Conservation (phyloP, 2,888 invertebrate genomes). For the Caenorhabditis sp. region DNA sequence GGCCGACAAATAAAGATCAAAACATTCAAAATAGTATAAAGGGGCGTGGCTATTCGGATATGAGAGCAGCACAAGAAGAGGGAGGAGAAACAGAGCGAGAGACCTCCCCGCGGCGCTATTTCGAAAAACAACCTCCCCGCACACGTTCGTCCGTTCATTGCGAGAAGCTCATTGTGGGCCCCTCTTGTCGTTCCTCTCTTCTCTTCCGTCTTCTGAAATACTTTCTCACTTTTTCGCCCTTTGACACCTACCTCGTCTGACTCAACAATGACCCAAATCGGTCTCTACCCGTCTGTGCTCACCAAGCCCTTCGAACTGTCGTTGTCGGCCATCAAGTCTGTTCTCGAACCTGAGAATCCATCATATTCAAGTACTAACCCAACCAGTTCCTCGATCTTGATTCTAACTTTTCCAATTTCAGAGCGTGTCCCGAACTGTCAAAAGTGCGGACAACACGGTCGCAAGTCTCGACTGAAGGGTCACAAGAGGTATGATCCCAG, state of each 20-base stretch:
- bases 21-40: conserved; percentile 67
- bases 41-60: conserved; percentile 62
- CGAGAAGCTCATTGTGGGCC: conserved; percentile 56
- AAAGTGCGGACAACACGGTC: conserved; percentile 80
- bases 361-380: conserved; percentile 70
- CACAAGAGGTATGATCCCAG: conserved; percentile 71
- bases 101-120: conserved; percentile 64
- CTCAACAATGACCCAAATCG: conserved; percentile 65
- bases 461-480: conserved; percentile 80
- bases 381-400: background rate
- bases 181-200: conserved; percentile 11
- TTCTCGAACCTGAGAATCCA: conserved; percentile 72
- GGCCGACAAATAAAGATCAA: conserved; percentile 64
- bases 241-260: background rate
- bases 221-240: conserved; percentile 37
- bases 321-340: conserved; percentile 70
- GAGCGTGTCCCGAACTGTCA: conserved; percentile 81
- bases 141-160: conserved; percentile 61
- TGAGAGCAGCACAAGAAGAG: conserved; percentile 55
- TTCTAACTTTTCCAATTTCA: conserved; percentile 61
- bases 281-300: conserved; percentile 63
- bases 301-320: conserved; percentile 67
- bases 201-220: conserved; percentile 11
- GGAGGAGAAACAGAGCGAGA: conserved; percentile 64
- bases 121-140: conserved; percentile 64